Evolutionary conservation across 2,797 vertebrate genomes (phyloP).

Genomic region (Chiroxiphia lanceolata): DNA sequence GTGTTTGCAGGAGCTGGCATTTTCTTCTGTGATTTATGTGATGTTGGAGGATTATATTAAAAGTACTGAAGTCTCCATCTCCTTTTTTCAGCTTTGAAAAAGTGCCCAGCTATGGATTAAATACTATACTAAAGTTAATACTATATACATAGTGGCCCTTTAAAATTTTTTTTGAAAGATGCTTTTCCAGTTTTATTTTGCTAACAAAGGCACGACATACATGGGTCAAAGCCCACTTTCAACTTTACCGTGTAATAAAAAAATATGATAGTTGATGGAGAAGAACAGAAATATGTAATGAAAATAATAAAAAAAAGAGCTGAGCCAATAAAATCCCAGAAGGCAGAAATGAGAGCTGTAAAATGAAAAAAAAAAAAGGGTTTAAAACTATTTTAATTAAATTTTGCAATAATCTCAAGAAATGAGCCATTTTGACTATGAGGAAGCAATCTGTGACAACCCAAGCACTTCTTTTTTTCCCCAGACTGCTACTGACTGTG

Average conservation of each 20-base stretch:
- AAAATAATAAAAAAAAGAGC: neutral
- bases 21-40: constrained; percentile 4
- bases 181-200: constrained; percentile 17
- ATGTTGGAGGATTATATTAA: neutral
- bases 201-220: neutral
- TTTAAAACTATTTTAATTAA: neutral
- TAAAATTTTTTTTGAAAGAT: neutral
- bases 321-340: neutral
- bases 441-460: neutral
- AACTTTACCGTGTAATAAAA: constrained; percentile 2
- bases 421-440: neutral
- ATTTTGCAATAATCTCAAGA: neutral
- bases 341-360: neutral
- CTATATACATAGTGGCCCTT: neutral
- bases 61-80: constrained; percentile 8
- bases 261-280: neutral
- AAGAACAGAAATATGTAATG: neutral
- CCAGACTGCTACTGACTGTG: neutral
- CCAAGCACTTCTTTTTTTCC: neutral
- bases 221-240: neutral
- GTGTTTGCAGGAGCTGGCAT: neutral
- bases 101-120: neutral
- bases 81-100: neutral
- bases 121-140: neutral
- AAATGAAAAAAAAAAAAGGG: neutral